Evolutionary conservation across 2,888 invertebrate species (phyloP), one percentile per base, ranked within the genome.

Genomic region (Amphipyra berbera): DNA sequence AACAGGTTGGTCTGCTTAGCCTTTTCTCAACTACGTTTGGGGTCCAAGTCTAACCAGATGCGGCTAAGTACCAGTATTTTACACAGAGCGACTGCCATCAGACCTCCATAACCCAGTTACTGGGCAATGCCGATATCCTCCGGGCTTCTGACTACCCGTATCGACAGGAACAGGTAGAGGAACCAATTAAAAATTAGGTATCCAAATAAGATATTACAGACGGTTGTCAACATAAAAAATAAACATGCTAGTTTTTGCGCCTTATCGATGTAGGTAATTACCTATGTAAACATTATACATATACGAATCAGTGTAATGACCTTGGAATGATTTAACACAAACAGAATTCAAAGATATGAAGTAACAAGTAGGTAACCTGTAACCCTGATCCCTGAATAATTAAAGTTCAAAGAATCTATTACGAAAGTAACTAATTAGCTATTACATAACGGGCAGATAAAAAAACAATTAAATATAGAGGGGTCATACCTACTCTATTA

Each of bases 371-470:
- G 10, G 21, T 44, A 42, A 10, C 73, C 27, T 6, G 2, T 30
- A 6, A 30, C 27, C 27, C 27, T 30, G 27, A 30, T 5, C 27
- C 47, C 40, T 38, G 45, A 38, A 55, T 50, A 38, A 56, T 44
- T 35, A 38, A 54, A 61, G 55, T 75, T 69, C 71, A 70, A 53
- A 53, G 46, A 56, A 70, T 56, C 49, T 12, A 61, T 60, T 69
- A 74, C 6, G 1, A 4, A 56, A 67, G 68, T 50, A 48, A 55
- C 41, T 40, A 35, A 40, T 27, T 37, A 37, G 57, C 52, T 37
- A 37, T 37, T 9, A 30, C 30, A 30, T 7, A 67, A 48, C 2
- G 7, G 14, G 6, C 7, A 40, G 6, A 49, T 14, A n/a, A 27
- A n/a, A 27, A 46, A 35, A 47, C 33, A 13, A 47, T 47, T 33